Conservation (phyloP, 2,113 vertebrate species). For the Thryonomys swinderianus region DNA sequence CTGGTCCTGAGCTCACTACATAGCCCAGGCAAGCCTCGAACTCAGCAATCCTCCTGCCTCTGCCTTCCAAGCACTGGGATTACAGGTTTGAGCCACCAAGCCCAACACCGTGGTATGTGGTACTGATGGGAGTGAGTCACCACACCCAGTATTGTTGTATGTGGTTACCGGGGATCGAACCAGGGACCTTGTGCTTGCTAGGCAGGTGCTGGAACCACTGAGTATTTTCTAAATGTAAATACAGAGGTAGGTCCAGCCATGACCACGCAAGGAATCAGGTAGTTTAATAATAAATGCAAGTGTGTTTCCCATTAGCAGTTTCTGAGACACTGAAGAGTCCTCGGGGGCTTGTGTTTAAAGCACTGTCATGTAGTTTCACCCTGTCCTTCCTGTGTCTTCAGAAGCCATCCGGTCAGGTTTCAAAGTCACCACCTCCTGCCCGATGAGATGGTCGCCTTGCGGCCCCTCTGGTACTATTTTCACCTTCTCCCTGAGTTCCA, state of each 20-base stretch:
- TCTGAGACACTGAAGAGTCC: neutral
- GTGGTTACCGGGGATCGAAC: too few relatives aligned
- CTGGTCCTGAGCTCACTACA: too few relatives aligned
- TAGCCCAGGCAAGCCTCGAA: too few relatives aligned
- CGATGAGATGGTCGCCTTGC: neutral
- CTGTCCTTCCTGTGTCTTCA: constrained; percentile 36
- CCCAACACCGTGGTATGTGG: too few relatives aligned
- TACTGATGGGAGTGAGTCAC: too few relatives aligned
- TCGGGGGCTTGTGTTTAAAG: neutral
- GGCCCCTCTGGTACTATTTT: neutral
- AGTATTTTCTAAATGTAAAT: neutral
- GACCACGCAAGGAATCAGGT: neutral
- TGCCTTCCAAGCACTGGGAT: too few relatives aligned
- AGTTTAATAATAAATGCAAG: neutral
- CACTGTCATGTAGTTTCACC: constrained; percentile 13
- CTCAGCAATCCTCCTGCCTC: too few relatives aligned
- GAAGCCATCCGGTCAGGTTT: constrained; percentile 31
- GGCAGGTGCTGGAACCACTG: too few relatives aligned
- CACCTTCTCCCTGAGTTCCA: neutral
- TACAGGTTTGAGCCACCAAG: too few relatives aligned
- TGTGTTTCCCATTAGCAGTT: constrained; percentile 25
- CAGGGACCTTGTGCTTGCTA: too few relatives aligned
- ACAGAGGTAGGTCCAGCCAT: neutral
- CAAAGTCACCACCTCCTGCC: neutral
- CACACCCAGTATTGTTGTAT: too few relatives aligned